A percentile compares a stretch with the other conserved stretches of the same genome.
Conservation (phyloP, 1,140 invertebrate species). For the Parasteatoda tepidariorum region DNA sequence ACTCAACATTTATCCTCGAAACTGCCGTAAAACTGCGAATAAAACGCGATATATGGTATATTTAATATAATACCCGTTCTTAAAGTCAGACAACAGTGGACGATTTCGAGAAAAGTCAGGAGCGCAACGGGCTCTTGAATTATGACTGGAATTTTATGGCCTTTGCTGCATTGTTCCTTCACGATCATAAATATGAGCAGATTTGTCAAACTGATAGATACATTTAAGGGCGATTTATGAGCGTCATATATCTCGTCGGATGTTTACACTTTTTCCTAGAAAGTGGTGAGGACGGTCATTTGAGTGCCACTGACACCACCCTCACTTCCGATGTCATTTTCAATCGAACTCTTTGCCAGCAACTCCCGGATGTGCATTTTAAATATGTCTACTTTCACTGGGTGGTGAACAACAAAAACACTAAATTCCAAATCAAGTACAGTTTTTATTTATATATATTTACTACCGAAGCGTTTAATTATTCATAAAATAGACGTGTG, state of each 20-base stretch:
- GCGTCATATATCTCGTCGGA: slow-evolving; percentile 26
- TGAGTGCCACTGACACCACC: slow-evolving; percentile 11
- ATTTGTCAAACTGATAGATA: slow-evolving; percentile 53
- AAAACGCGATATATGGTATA: slow-evolving; percentile 40
- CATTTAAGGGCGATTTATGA: slow-evolving; percentile 43
- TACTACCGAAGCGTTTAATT: too few species aligned
- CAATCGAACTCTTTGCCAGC: too few species aligned
- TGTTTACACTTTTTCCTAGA: slow-evolving; percentile 38
- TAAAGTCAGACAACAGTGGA: slow-evolving; percentile 33
- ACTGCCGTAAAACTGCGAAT: slow-evolving; percentile 45
- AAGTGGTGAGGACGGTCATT: slow-evolving; percentile 14
- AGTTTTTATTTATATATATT: too few species aligned
- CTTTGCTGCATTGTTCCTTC: slow-evolving; percentile 25
- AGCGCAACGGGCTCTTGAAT: slow-evolving; percentile 7
- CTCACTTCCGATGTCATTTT: not conserved
- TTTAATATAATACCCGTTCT: slow-evolving; percentile 39
- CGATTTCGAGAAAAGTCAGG: slow-evolving; percentile 9
- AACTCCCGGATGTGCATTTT: too few species aligned
- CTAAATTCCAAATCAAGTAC: too few species aligned
- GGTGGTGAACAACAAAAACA: too few species aligned
- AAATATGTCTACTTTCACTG: too few species aligned
- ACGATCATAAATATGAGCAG: slow-evolving; percentile 47
- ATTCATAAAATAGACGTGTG: too few species aligned
- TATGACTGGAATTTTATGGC: slow-evolving; percentile 33
- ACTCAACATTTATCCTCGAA: slow-evolving; percentile 10